phyloP scores from a whole-genome alignment of 1,140 invertebrate genomes.

The Archegozetes longisetosus region DNA sequence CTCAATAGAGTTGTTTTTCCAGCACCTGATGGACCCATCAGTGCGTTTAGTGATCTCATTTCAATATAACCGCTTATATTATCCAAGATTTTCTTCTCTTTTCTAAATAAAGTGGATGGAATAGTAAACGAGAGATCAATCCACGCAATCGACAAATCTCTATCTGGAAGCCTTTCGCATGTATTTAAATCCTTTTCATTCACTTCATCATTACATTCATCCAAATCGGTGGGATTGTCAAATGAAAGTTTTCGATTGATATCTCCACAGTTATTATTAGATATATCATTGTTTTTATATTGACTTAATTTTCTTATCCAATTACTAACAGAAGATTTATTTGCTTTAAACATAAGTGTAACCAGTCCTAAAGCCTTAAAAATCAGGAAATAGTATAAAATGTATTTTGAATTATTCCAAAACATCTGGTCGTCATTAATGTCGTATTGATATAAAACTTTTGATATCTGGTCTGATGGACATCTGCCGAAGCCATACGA shows the following conservation, averaged over 20 bases:
- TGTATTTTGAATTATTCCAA: not conserved
- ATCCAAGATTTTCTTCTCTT: not conserved
- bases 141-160: too few species aligned
- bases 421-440: not conserved
- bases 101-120: too few species aligned
- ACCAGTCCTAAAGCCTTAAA: too few species aligned
- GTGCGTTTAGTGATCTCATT: conserved; percentile 2
- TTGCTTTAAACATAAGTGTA: not conserved
- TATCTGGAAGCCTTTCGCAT: too few species aligned
- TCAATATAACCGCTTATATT: conserved; percentile 8
- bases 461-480: not conserved
- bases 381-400: not conserved
- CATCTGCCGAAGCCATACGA: not conserved
- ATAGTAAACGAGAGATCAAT: too few species aligned
- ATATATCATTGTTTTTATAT: too few species aligned
- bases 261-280: too few species aligned
- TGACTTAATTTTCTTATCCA: not conserved
- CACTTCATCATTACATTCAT: too few species aligned
- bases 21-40: conserved; percentile 22
- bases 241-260: too few species aligned
- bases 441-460: not conserved
- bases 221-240: too few species aligned
- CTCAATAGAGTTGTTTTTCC: conserved; percentile 23
- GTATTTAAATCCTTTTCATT: too few species aligned
- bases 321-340: not conserved